Evolutionary conservation across 2,888 invertebrate genomes (phyloP).

Genomic region (Synergus laeviventris): DNA sequence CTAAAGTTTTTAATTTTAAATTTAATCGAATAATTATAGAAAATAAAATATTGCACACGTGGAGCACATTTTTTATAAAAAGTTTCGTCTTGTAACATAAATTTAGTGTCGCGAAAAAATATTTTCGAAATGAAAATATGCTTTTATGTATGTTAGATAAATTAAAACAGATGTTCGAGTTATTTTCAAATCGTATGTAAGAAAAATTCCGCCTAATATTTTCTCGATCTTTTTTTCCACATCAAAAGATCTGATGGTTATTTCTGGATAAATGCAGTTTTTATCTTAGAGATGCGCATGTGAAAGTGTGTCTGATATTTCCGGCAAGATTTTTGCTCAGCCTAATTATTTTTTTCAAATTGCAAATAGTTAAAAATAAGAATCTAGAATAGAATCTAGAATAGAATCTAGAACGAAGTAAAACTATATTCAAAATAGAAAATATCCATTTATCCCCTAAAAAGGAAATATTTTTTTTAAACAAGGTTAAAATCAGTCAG

Average conservation of each 20-base stretch:
- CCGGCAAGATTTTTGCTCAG: neutral
- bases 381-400: no score
- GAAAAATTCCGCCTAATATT: neutral
- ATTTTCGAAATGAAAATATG: conserved; percentile 2
- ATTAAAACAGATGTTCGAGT: conserved; percentile 12
- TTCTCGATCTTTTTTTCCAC: neutral
- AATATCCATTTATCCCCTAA: no score
- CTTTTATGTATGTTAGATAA: neutral
- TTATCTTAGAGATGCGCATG: neutral
- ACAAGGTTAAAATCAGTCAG: no score
- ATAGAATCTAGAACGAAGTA: no score
- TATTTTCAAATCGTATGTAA: conserved; percentile 2
- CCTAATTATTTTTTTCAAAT: neutral
- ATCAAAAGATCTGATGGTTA: neutral
- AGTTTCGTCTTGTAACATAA: neutral
- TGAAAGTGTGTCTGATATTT: neutral
- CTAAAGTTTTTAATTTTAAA: conserved; percentile 41
- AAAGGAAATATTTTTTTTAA: no score
- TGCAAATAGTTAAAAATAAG: no score
- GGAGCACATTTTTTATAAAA: conserved; percentile 13
- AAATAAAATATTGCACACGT: neutral
- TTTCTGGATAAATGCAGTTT: neutral
- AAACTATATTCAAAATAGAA: no score
- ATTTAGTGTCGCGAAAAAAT: conserved; percentile 7
- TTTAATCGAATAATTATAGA: neutral